phyloP scores from a whole-genome alignment of 2,888 invertebrate species.

The Merodon equestris region DNA sequence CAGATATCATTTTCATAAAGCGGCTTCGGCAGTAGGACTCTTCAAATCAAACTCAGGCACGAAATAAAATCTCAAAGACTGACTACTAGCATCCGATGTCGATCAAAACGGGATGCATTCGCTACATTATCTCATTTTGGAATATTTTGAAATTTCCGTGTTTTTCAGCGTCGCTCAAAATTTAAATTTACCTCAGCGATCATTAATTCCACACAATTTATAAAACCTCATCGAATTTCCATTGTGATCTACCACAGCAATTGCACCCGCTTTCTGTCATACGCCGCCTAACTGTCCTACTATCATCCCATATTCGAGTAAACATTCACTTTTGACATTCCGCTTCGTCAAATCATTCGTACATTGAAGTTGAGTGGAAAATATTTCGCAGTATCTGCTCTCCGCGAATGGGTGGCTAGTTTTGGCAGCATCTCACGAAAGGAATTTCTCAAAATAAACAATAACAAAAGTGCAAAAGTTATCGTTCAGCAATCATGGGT shows the following conservation, averaged over 20 bases:
- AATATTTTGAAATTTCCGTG: not conserved
- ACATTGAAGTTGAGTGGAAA: conserved; percentile 53
- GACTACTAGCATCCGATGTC: no score
- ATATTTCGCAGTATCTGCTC: conserved; percentile 56
- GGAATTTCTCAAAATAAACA: conserved; percentile 64
- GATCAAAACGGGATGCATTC: no score
- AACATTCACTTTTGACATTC: conserved; percentile 44
- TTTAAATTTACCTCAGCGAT: no score
- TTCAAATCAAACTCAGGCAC: no score
- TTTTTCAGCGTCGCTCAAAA: not conserved
- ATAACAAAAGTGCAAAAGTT: conserved; percentile 36
- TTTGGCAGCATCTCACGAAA: conserved; percentile 42
- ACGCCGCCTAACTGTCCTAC: no score
- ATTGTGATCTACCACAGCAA: not conserved
- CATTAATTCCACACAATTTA: no score
- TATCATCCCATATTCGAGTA: no score
- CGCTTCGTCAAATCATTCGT: conserved; percentile 21
- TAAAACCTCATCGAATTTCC: no score
- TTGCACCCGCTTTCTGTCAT: no score
- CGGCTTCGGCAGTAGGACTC: no score
- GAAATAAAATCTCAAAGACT: no score
- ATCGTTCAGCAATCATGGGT: conserved; percentile 58
- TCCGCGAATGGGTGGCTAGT: conserved; percentile 65
- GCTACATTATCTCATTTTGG: not conserved
- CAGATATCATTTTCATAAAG: no score